phyloP scores from a whole-genome alignment of 1,140 invertebrate genomes.

The Saccostrea cuccullata region DNA sequence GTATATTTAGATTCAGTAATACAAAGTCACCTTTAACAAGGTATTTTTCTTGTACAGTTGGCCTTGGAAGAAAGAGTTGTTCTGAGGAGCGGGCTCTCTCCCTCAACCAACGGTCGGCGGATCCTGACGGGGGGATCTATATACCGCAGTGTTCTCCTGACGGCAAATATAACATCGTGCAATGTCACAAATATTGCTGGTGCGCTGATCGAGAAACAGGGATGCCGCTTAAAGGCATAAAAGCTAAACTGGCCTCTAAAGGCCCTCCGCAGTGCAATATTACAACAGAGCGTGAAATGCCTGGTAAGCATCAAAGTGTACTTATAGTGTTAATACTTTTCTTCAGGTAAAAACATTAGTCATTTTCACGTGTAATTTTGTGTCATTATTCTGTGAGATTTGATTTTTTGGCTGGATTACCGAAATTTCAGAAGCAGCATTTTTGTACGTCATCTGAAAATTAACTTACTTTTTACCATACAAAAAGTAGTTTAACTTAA shows the following conservation, averaged over 20 bases:
- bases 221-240: slow-evolving; percentile 10
- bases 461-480: no score
- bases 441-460: no score
- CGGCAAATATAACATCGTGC: slow-evolving; percentile 89
- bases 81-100: slow-evolving; percentile 63
- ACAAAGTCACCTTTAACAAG: background rate
- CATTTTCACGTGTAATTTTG: no score
- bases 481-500: no score
- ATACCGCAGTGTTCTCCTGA: slow-evolving; percentile 86
- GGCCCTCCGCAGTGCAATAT: slow-evolving; percentile 11
- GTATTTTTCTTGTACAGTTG: background rate
- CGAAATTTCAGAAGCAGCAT: no score
- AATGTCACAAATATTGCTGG: slow-evolving; percentile 92
- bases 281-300: background rate
- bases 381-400: no score
- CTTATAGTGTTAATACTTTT: no score
- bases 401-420: no score
- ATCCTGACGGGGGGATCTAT: slow-evolving; percentile 69
- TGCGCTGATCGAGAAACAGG: slow-evolving; percentile 82
- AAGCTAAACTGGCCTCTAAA: background rate
- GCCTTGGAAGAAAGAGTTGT: slow-evolving; percentile 52
- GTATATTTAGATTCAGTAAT: background rate
- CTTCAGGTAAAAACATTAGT: no score
- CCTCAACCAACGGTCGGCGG: slow-evolving; percentile 53
- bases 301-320: background rate